Base-by-base conservation (phyloP, 1,140 invertebrate species). In the Papilio helenus region DNA sequence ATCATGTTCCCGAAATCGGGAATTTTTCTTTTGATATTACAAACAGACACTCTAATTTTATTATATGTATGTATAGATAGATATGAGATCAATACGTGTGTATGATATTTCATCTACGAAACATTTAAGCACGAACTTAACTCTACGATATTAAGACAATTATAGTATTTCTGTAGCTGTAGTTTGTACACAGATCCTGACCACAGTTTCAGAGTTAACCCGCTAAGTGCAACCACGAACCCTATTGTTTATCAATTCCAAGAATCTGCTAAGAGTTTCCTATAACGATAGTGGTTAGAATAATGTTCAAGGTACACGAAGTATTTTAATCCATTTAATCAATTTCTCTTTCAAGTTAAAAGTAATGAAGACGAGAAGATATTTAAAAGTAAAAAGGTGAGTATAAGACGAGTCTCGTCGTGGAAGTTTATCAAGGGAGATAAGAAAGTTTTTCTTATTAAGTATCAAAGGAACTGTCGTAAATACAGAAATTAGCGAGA, bases 401-500 rank as follows among this genome's bases (percentile, higher is more conserved):
- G 46, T 20, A 58, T 42, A 51, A 76, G 61, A 87, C 76, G 85
- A 86, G 89, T 89, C 86, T 82, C 81, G 68, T 76, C 79, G 85
- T 80, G 46, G 79, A 79, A 88, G 83, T 87, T 88, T 87, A 90
- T 90, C 84, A 85, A 83, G 83, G 74, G 80, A 85, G 88, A 89
- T 90, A 89, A 87, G 84, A 87, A 90, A 91, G 85, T 92, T 91
- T 92, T 92, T 93, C 88, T 89, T 92, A 91, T 91, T 89, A 91
- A 89, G 88, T 90, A 89, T 91, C 85, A 89, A 88, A 88, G 89
- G 85, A 89, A 88, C 84, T 87, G 88, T 92, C 89, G 87, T 92
- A 93, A 94, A 94, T 91, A 91, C 84, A 86, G 88, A 89, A 92
- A 93, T 93, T 93, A 93, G 90, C 85, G 84, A 86, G 86, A 90